A percentile compares a stretch with the other conserved stretches of the same genome.
phyloP scores from a whole-genome alignment of 1,140 invertebrate species.

The Drosophila sturtevanti region DNA sequence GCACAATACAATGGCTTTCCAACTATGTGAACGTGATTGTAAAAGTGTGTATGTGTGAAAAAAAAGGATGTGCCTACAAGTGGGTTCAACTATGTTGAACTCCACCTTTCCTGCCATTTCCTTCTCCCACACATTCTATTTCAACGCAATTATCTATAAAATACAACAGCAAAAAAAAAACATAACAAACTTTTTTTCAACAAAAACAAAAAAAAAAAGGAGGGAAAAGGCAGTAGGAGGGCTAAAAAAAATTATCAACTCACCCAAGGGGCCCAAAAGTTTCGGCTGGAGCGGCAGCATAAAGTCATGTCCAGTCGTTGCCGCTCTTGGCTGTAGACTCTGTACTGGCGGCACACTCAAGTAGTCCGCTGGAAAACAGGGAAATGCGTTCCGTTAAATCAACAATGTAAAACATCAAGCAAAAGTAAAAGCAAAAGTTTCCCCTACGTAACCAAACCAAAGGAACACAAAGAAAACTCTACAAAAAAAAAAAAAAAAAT shows the following conservation, averaged over 20 bases:
- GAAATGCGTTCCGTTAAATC: slow-evolving; percentile 52
- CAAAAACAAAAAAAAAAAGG: neutral
- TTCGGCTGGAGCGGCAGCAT: slow-evolving; percentile 87
- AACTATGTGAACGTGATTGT: slow-evolving; percentile 28
- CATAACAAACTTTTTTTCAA: slow-evolving; percentile 13
- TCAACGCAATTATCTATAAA: slow-evolving; percentile 51
- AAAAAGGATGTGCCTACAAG: slow-evolving; percentile 40
- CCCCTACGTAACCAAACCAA: slow-evolving; percentile 35
- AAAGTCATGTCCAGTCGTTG: slow-evolving; percentile 87
- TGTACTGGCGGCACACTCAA: slow-evolving; percentile 79
- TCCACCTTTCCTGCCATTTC: slow-evolving; percentile 17
- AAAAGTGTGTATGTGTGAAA: slow-evolving; percentile 5
- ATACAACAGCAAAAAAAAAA: slow-evolving; percentile 23
- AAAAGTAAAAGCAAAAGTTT: slow-evolving; percentile 51
- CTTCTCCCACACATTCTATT: neutral
- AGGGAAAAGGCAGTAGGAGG: neutral
- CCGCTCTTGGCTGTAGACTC: slow-evolving; percentile 86
- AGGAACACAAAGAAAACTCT: slow-evolving; percentile 28
- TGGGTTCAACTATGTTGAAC: slow-evolving; percentile 57
- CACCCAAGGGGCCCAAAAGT: slow-evolving; percentile 83
- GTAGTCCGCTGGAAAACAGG: slow-evolving; percentile 74
- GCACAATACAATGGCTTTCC: slow-evolving; percentile 48
- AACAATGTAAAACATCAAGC: slow-evolving; percentile 52
- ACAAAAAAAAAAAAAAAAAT: too few relatives aligned
- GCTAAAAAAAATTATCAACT: slow-evolving; percentile 50